Evolutionary conservation across 2,888 invertebrate species (phyloP).

Genomic region (Ernsta delagoae): DNA sequence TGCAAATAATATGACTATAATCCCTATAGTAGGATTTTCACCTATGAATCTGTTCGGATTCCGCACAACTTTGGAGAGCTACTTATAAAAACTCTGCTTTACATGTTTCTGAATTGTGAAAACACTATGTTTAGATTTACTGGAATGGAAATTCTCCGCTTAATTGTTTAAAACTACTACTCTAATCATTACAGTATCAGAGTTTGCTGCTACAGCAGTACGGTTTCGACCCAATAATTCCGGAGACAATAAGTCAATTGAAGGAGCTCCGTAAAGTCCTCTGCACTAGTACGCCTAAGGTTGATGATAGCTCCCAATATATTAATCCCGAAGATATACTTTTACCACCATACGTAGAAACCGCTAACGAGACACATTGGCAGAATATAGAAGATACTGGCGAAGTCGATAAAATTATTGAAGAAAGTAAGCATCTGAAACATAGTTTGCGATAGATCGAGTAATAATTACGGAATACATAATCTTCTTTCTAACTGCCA

Average conservation of each 20-base stretch:
- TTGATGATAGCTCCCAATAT: slow-evolving; percentile 55
- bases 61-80: no score
- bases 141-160: no score
- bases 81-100: no score
- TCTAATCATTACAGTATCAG: slow-evolving; percentile 49
- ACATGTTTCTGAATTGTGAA: no score
- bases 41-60: no score
- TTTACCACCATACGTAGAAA: slow-evolving; percentile 39
- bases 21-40: no score
- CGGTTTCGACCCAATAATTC: slow-evolving; percentile 48
- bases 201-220: slow-evolving; percentile 49
- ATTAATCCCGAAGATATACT: slow-evolving; percentile 33
- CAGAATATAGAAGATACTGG: slow-evolving; percentile 55
- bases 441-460: no score
- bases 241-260: slow-evolving; percentile 48
- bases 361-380: slow-evolving; percentile 52
- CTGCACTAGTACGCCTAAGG: slow-evolving; percentile 43
- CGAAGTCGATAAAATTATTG: slow-evolving; percentile 52
- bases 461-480: no score
- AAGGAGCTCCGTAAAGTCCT: slow-evolving; percentile 50
- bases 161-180: no score
- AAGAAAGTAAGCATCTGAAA: slow-evolving; percentile 35
- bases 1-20: neutral
- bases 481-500: no score
- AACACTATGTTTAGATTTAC: no score